phyloP scores from a whole-genome alignment of 1,140 invertebrate genomes.

The Galleria mellonella region DNA sequence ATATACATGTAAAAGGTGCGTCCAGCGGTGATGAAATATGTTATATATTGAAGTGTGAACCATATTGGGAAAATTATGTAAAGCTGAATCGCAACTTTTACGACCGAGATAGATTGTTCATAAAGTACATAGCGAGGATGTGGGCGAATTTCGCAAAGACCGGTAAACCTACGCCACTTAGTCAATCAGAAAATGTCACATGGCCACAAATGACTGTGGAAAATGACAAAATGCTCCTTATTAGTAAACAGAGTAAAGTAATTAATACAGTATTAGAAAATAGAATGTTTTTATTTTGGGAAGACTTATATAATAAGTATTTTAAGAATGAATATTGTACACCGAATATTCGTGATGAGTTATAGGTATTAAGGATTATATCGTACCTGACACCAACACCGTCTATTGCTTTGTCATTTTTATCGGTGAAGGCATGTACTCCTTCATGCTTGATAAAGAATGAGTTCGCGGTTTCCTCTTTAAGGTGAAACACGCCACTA shows the following conservation, averaged over 20 bases:
- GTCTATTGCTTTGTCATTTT: slow-evolving; percentile 58
- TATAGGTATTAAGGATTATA: slow-evolving; percentile 13
- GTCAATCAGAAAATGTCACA: slow-evolving; percentile 16
- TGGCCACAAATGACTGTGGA: slow-evolving; percentile 39
- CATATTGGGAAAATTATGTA: slow-evolving; percentile 44
- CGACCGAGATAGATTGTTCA: slow-evolving; percentile 40
- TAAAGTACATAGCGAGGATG: slow-evolving; percentile 47
- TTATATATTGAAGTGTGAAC: slow-evolving; percentile 55
- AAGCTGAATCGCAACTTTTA: slow-evolving; percentile 19
- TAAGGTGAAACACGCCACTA: slow-evolving; percentile 31
- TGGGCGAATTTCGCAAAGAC: slow-evolving; percentile 71
- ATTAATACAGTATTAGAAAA: slow-evolving; percentile 27
- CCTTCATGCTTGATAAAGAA: slow-evolving; percentile 55
- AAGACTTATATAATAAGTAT: slow-evolving; percentile 37
- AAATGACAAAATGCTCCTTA: slow-evolving; percentile 35
- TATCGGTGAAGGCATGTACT: slow-evolving; percentile 48
- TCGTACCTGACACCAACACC: slow-evolving; percentile 49
- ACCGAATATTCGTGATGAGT: slow-evolving; percentile 16
- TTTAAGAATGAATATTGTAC: slow-evolving; percentile 30
- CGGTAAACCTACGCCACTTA: slow-evolving; percentile 46
- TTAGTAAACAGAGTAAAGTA: slow-evolving; percentile 32
- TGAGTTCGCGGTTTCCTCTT: slow-evolving; percentile 60
- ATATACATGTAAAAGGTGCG: slow-evolving; percentile 37
- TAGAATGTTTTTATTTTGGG: slow-evolving; percentile 48
- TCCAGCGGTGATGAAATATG: slow-evolving; percentile 58